Conservation (phyloP, 2,113 vertebrate genomes). For the Amazona vittata region DNA sequence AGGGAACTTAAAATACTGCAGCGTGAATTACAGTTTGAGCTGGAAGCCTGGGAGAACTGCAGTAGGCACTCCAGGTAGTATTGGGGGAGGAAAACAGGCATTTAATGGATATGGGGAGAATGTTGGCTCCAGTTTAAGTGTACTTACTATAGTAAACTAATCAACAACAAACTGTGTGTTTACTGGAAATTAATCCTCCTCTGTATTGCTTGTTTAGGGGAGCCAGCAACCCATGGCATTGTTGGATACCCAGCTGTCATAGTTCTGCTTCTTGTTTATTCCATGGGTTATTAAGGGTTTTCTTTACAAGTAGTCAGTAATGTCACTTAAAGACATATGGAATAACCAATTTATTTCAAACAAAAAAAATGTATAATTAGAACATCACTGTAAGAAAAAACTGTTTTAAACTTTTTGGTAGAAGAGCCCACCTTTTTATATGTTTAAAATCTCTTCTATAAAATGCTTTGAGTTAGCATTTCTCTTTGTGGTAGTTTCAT, state of each 20-base stretch:
- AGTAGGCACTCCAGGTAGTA: background rate
- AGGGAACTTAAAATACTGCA: background rate
- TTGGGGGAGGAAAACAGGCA: background rate
- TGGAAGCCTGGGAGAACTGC: background rate
- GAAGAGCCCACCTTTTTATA: background rate
- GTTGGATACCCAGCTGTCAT: background rate
- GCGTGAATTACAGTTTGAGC: background rate
- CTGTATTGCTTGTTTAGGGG: background rate
- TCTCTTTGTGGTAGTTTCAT: background rate
- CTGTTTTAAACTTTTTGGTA: background rate
- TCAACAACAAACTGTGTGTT: rapidly evolving
- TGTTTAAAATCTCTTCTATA: background rate
- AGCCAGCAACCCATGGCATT: background rate
- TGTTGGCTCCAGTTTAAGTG: background rate
- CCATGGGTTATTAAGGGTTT: background rate
- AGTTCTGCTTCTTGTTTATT: background rate
- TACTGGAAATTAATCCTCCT: background rate
- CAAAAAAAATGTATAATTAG: background rate
- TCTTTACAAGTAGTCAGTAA: background rate
- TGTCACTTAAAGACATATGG: background rate
- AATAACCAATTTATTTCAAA: background rate
- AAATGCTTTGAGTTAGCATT: background rate
- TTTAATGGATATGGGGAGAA: background rate
- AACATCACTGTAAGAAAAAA: background rate
- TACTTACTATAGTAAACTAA: background rate